These are phyloP conservation scores for Aeoliscus strigatus DNA, from an alignment of 2,797 vertebrate species.

Conservation along the genomic window DNA sequence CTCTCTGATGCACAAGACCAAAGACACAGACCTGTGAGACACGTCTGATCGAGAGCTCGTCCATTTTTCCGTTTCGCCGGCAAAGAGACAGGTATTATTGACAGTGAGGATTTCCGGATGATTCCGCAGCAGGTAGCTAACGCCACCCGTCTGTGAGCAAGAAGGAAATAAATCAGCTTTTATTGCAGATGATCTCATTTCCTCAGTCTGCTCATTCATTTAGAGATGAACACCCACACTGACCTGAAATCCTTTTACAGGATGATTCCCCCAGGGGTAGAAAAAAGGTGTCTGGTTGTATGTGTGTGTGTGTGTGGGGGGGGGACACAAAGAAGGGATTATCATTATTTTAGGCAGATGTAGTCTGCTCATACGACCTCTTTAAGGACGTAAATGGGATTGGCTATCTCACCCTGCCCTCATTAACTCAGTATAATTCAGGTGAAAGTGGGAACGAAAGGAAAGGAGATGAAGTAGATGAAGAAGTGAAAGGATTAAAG, in stretches of 20 bases:
- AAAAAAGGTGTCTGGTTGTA: conserved; percentile 23
- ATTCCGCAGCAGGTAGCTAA: conserved; percentile 26
- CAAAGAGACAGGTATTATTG: conserved; percentile 44
- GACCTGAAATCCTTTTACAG: conserved; percentile 62
- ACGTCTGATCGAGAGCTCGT: neutral
- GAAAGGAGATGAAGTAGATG: too few species aligned
- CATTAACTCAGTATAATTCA: conserved; percentile 49
- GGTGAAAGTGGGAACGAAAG: conserved; percentile 9
- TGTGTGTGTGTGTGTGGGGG: too few species aligned
- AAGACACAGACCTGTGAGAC: conserved; percentile 15
- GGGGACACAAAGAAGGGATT: conserved; percentile 20
- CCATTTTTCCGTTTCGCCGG: conserved; percentile 25
- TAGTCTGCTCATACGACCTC: too few species aligned
- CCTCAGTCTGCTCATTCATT: conserved; percentile 46
- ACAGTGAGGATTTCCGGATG: conserved; percentile 25
- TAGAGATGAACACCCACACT: conserved; percentile 49
- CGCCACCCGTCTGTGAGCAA: neutral
- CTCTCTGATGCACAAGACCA: too few species aligned
- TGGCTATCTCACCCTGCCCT: conserved; percentile 49
- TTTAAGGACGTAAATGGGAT: conserved; percentile 42
- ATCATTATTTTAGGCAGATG: too few species aligned
- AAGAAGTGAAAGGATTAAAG: too few species aligned
- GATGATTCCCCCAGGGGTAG: conserved; percentile 34
- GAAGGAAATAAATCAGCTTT: conserved; percentile 51
- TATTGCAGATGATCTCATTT: conserved; percentile 64